These are phyloP conservation scores for Thalassarche chlororhynchos DNA, from an alignment of 2,113 vertebrate genomes.

Conservation along the genomic window DNA sequence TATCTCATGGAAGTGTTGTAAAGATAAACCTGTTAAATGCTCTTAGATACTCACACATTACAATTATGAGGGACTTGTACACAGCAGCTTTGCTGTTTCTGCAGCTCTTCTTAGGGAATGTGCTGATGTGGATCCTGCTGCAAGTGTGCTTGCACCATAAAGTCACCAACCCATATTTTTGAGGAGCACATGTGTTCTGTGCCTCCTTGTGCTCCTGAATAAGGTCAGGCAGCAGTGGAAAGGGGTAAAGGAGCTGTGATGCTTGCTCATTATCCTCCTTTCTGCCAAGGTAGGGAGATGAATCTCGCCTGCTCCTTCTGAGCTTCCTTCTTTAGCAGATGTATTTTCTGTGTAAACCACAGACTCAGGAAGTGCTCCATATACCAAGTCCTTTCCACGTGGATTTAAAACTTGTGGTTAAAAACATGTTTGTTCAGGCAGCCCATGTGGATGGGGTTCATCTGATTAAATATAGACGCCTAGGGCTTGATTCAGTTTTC, in stretches of 20 bases:
- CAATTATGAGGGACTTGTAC: neutral
- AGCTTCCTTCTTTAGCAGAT: neutral
- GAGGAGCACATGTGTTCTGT: neutral
- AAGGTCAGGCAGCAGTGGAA: neutral
- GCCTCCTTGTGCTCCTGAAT: neutral
- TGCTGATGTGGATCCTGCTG: neutral
- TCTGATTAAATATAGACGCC: neutral
- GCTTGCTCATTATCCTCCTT: neutral
- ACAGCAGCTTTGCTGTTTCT: neutral
- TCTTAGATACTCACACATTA: neutral
- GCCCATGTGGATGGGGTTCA: neutral
- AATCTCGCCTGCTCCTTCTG: neutral
- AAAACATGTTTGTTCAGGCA: neutral
- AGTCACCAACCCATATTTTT: neutral
- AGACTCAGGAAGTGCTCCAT: neutral
- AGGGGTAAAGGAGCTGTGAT: neutral
- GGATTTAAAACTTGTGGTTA: neutral
- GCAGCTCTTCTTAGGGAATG: neutral
- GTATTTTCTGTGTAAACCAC: neutral
- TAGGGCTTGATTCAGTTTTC: neutral
- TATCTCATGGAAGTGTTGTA: neutral
- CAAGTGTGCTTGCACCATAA: neutral
- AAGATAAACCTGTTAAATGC: neutral
- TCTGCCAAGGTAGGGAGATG: neutral
- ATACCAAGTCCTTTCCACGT: neutral